Base-by-base conservation (phyloP, 2,797 vertebrate genomes). In the Moxostoma hubbsi region DNA sequence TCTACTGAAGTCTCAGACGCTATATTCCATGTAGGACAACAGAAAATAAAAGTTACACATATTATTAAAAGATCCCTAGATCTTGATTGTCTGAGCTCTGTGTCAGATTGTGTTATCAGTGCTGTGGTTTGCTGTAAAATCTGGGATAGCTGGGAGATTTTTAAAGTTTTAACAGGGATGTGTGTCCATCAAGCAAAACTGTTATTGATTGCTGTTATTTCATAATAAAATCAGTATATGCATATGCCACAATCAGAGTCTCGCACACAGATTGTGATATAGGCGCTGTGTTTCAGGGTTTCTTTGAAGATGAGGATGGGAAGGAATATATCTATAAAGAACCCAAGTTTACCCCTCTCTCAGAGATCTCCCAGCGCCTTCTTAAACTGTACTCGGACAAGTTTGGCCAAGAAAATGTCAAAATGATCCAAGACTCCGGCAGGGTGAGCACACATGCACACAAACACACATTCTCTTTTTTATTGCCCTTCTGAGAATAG, bases 261-360 rank as follows among this genome's bases (percentile, higher is more conserved):
- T 6, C 73, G 45, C 6, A 9, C 53, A 65, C 12, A 45, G 45
- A 47, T 59, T 9, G 49, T 24, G 36, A 79, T 11, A 11, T 51
- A 70, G 58, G n/a, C 0, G 7, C 7, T 63, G n/a, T 81, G 50
- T 73, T 13, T 16, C 87, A 94, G 98, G 97, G 98, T 7, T 99
- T 99, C 92, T 99, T 99, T 82, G 98, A 99, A 89, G 98, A 99
- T 75, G 98, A 99, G 86, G 98, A 99, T 64, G 96, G 98, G 59
- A 99, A 99, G 77, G 98, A 99, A 74, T 99, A 99, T 85, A 99
- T 99, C 90, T 99, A 99, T 89, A 99, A 99, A 89, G 97, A 99
- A 82, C 98, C 98, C 15, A 99, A 99, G 88, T 97, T 99, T 85
- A 99, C 98, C 0, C 96, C 97, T 9, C 94, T 99, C 55, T 98